Evolutionary conservation across 2,888 invertebrate species (phyloP), one percentile per base, ranked within the genome.

Genomic region (Itoplectis maculator): DNA sequence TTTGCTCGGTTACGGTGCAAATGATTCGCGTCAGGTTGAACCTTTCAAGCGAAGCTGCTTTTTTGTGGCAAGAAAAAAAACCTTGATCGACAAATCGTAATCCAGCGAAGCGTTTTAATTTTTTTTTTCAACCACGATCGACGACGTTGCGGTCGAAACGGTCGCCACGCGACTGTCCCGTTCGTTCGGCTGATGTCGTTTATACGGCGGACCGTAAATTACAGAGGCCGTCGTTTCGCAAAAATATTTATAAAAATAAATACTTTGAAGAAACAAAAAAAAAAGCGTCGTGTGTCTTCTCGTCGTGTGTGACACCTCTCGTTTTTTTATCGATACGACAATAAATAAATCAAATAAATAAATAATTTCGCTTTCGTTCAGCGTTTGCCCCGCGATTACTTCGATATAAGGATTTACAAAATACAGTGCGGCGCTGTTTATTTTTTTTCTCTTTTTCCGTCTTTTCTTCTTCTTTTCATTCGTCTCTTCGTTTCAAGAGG

Each of bases 271-370:
- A 87, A 89, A 89, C 86, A 73, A 77, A 77, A 76, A 54, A 66
- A 49, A 75, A 63, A 65, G 42, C 42, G 70, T 72, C 29, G 61
- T 40, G 61, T 79, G 42, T 78, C 76, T 76, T 76, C 69, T 84
- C 79, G 78, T 63, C 75, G 75, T 79, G 69, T 78, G 75, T 79
- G 69, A 81, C 76, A 72, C 59, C 77, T 82, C 68, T 86, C 29
- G 29, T 29, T 3, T 29, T 3, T 29, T 29, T 85, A 86, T 87
- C 86, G 86, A 65, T 86, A 91, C 88, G 91, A 92, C 91, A 92
- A 92, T 92, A 92, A 92, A 91, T 90, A 92, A 91, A 90, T 92
- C 91, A 92, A 92, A 92, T 92, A 92, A 92, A 92, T 92, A 92
- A 92, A 92, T 92, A 92, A 90, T 91, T 92, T 91, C 29, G 88